A percentile compares a stretch with the other conserved stretches of the same genome.
phyloP scores from a whole-genome alignment of 1,140 invertebrate species.

The Drosophila kikkawai region DNA sequence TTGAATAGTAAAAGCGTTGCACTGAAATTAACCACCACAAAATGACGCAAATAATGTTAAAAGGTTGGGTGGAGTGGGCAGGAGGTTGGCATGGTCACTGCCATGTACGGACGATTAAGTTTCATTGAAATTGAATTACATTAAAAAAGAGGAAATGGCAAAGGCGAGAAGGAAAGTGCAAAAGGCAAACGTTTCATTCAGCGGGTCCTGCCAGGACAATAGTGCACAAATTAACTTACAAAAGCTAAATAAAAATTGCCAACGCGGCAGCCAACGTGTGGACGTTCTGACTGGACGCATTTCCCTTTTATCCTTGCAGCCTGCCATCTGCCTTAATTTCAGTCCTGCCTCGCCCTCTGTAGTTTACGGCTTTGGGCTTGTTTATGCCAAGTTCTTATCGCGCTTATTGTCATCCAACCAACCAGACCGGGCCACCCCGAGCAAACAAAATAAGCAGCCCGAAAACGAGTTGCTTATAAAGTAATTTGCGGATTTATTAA shows the following conservation, averaged over 20 bases:
- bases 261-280: constrained; percentile 65
- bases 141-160: constrained; percentile 55
- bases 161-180: constrained; percentile 57
- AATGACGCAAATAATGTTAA: constrained; percentile 82
- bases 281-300: constrained; percentile 40
- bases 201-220: constrained; percentile 60
- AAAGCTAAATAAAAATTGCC: constrained; percentile 81
- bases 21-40: constrained; percentile 83
- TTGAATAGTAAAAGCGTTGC: constrained; percentile 82
- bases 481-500: constrained; percentile 81
- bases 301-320: constrained; percentile 39
- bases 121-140: constrained; percentile 84
- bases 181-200: constrained; percentile 63
- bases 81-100: constrained; percentile 10
- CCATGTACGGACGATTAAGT: constrained; percentile 80
- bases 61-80: background rate
- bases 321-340: constrained; percentile 62
- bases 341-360: constrained; percentile 23
- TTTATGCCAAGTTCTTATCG: constrained; percentile 63
- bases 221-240: constrained; percentile 82
- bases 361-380: constrained; percentile 48
- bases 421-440: background rate
- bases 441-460: constrained; percentile 41
- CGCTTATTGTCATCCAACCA: constrained; percentile 48
- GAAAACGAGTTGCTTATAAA: constrained; percentile 72